Evolutionary conservation across 2,113 vertebrate genomes (phyloP).

Genomic region (Hippoglossus stenolepis): DNA sequence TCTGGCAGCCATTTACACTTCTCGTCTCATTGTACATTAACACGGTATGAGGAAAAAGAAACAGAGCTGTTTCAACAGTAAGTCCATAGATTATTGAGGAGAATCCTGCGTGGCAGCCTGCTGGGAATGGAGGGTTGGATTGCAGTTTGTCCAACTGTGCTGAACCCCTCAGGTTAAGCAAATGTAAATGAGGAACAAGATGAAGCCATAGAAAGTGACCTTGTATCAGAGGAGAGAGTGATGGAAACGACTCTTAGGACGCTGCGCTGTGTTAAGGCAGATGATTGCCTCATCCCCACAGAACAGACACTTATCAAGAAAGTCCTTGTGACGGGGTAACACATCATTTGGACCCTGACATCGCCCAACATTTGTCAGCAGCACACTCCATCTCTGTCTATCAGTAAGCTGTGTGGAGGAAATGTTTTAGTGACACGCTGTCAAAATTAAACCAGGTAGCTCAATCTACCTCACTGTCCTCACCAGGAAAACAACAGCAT

Average conservation of each 20-base stretch:
- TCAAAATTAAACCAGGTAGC: too few species aligned
- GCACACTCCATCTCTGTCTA: background rate
- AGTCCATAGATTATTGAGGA: slow-evolving; percentile 37
- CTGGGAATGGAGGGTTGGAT: slow-evolving; percentile 9
- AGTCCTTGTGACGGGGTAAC: slow-evolving; percentile 18
- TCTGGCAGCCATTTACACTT: slow-evolving; percentile 52
- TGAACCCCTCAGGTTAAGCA: slow-evolving; percentile 41
- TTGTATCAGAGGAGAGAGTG: slow-evolving; percentile 33
- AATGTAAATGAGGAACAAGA: slow-evolving; percentile 63
- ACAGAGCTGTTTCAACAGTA: background rate
- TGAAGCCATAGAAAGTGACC: slow-evolving; percentile 52
- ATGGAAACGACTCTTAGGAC: slow-evolving; percentile 1
- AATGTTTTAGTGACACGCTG: too few species aligned
- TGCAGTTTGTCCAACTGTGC: slow-evolving; percentile 60
- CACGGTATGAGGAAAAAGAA: slow-evolving; percentile 20
- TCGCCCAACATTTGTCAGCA: background rate
- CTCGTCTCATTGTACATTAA: slow-evolving; percentile 44
- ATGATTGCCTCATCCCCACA: slow-evolving; percentile 12
- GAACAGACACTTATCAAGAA: slow-evolving; percentile 6
- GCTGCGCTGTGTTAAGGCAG: slow-evolving; percentile 1
- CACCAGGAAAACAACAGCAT: background rate
- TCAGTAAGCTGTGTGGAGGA: background rate
- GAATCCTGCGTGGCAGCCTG: slow-evolving; percentile 6
- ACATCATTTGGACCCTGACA: slow-evolving; percentile 32
- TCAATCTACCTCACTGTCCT: too few species aligned